A percentile compares a stretch with the other conserved stretches of the same genome.
phyloP scores from a whole-genome alignment of 2,113 vertebrate genomes.

The Ameiurus melas region DNA sequence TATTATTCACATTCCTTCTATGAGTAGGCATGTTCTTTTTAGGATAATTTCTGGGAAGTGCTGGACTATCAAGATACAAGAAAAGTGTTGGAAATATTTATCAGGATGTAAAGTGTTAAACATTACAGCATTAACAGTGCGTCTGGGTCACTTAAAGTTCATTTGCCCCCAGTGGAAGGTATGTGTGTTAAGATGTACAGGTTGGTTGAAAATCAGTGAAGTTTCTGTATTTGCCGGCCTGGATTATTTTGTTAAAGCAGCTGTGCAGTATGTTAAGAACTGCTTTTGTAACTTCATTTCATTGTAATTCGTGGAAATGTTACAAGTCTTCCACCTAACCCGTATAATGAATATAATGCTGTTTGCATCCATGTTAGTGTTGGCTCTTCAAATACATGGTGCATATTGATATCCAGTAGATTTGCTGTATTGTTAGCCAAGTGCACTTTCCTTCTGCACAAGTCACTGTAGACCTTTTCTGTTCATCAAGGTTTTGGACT shows the following conservation, averaged over 20 bases:
- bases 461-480: background rate
- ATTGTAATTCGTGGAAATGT: constrained; percentile 11
- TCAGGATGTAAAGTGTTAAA: background rate
- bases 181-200: background rate
- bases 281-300: constrained; percentile 11
- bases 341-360: constrained; percentile 7
- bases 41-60: background rate
- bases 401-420: background rate
- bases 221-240: background rate
- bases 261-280: background rate
- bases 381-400: background rate
- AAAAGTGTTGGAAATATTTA: constrained; percentile 14
- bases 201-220: background rate
- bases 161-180: background rate
- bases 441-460: constrained; percentile 1
- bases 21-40: constrained; percentile 13
- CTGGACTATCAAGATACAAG: background rate
- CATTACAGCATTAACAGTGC: background rate
- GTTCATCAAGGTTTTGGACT: background rate
- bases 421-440: background rate
- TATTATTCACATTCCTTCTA: constrained; percentile 55
- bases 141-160: background rate
- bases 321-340: constrained; percentile 23
- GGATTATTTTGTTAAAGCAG: constrained; percentile 5
- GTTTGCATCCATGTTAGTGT: background rate